These are phyloP conservation scores for Luperina nickerlii DNA, from an alignment of 2,888 invertebrate species.

Conservation along the genomic window DNA sequence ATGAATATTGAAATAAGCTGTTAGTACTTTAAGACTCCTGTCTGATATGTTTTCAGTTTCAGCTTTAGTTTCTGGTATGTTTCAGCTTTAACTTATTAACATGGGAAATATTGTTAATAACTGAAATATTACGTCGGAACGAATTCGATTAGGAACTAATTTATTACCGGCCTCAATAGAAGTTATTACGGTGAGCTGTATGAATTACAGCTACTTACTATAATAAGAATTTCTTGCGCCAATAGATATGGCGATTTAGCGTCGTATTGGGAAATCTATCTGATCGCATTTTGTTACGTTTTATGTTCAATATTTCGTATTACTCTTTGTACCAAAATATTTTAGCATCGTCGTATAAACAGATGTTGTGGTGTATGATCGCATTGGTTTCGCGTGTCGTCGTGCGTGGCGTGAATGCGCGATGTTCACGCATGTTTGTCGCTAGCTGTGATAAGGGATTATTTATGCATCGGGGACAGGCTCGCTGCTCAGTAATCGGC, in stretches of 20 bases:
- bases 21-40: not conserved
- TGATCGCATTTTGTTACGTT: conserved; percentile 28
- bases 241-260: conserved; percentile 35
- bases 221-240: conserved; percentile 39
- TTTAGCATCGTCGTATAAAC: conserved; percentile 24
- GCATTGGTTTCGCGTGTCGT: conserved; percentile 40
- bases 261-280: conserved; percentile 37
- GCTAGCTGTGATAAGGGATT: conserved; percentile 74
- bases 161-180: conserved; percentile 42
- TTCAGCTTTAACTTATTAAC: conserved; percentile 1
- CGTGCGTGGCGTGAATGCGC: conserved; percentile 60
- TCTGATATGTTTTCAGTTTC: conserved; percentile 3
- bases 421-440: conserved; percentile 66
- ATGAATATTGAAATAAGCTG: conserved; percentile 10
- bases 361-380: conserved; percentile 41
- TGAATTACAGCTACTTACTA: conserved; percentile 41
- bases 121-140: conserved; percentile 42
- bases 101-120: conserved; percentile 18
- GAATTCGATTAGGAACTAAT: conserved; percentile 60
- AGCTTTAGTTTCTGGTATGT: conserved; percentile 2
- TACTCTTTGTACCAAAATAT: conserved; percentile 10
- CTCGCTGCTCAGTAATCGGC: conserved; percentile 35
- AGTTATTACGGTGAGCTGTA: conserved; percentile 41
- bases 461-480: conserved; percentile 79
- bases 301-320: conserved; percentile 13